Percentiles rank a stretch among this genome's conserved stretches.
phyloP scores from a whole-genome alignment of 2,113 vertebrate species.

The Dasyprocta punctata region DNA sequence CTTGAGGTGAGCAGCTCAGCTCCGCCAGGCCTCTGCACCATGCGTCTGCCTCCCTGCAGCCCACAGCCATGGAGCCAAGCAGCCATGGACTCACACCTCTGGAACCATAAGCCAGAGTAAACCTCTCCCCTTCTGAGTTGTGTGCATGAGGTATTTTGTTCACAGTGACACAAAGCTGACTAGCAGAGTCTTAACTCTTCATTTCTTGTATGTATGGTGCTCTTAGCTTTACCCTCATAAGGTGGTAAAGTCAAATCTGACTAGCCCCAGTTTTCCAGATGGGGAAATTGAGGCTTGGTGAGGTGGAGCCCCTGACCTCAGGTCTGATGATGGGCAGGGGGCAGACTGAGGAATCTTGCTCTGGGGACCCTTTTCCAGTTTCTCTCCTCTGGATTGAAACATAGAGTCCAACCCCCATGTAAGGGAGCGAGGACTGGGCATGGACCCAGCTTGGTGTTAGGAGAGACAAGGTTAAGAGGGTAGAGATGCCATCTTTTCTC shows the following conservation, averaged over 20 bases:
- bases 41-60: neutral
- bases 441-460: neutral
- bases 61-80: neutral
- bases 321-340: neutral
- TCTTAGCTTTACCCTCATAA: neutral
- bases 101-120: neutral
- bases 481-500: neutral
- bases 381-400: neutral
- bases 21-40: neutral
- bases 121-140: neutral
- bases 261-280: neutral
- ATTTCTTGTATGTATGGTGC: neutral
- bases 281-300: neutral
- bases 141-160: neutral
- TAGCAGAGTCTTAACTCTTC: neutral
- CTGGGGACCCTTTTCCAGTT: neutral
- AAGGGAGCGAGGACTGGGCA: neutral
- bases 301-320: neutral
- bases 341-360: neutral
- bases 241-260: neutral
- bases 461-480: neutral
- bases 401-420: neutral
- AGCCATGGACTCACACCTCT: neutral
- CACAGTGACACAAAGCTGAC: neutral
- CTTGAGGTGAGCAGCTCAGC: neutral